These are phyloP conservation scores for Pogonognathellus flavescens DNA, from an alignment of 1,140 invertebrate genomes.

Conservation along the genomic window DNA sequence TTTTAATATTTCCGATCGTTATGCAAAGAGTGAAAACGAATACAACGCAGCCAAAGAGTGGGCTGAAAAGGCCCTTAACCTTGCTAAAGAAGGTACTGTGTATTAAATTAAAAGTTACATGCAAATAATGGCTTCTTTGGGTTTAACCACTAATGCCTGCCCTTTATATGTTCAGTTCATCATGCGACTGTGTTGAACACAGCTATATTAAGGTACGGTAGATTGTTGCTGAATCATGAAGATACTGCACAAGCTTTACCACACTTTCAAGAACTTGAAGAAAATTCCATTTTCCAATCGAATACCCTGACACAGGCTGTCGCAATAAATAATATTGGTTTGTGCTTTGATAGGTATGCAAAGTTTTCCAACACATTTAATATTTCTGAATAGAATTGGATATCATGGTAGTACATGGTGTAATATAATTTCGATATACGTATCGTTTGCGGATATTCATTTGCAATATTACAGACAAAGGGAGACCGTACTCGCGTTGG, in stretches of 20 bases:
- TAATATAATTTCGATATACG: too few relatives aligned
- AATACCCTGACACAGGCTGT: conserved; percentile 49
- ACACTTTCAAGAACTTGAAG: not conserved
- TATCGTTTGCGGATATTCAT: too few relatives aligned
- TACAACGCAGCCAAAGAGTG: not conserved
- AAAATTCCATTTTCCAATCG: not conserved
- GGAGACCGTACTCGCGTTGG: not conserved
- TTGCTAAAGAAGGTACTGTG: conserved; percentile 10
- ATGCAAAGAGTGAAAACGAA: too few relatives aligned
- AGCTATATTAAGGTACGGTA: not conserved
- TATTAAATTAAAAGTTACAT: too few relatives aligned
- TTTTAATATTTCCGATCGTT: conserved; percentile 2
- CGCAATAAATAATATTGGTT: conserved; percentile 52
- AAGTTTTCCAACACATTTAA: too few relatives aligned
- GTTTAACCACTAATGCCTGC: too few relatives aligned
- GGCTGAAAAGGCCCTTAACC: not conserved
- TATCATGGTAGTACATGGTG: too few relatives aligned
- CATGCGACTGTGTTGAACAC: not conserved
- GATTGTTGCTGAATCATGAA: not conserved
- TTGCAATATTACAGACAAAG: not conserved
- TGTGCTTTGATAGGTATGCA: conserved; percentile 48
- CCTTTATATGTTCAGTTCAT: not conserved
- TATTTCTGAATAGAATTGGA: too few relatives aligned
- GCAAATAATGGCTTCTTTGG: too few relatives aligned
- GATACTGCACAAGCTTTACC: not conserved